Evolutionary conservation across 1,140 invertebrate species (phyloP), one percentile per base, ranked within the genome.

Genomic region (Ganaspis sp.): DNA sequence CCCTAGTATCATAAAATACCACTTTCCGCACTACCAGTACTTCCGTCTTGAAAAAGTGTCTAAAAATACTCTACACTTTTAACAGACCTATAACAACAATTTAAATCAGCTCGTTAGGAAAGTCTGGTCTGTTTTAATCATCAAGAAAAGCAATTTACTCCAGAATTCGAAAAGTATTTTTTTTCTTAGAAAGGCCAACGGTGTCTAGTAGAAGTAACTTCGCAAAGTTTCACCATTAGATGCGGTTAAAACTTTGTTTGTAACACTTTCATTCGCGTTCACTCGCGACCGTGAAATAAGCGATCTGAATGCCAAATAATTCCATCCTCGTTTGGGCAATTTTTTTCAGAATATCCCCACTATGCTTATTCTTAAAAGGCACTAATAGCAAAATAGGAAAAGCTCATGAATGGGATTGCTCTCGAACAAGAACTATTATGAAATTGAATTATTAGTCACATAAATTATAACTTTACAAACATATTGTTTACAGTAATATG

Each of bases 191-290:
- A 29, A 64, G 12, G 23, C 23, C 23, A 64, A 26, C 23, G 23
- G 23, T 1, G 23, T 64, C n/a, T 49, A 49, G 45, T 49, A n/a
- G 58, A 4, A 74, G 79, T 75, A 80, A 88, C 84, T 88, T 87
- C 76, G 84, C 85, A 87, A 90, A 90, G 87, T 90, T 90, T 89
- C 84, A 81, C 83, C 88, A 90, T 90, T 90, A 90, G 87, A 87
- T 83, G 89, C 87, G 87, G 86, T 89, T 89, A 88, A 89, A 90
- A 90, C 89, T 91, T 90, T 91, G 88, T 90, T 89, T 85, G 85
- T 87, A 90, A 90, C 89, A 91, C 89, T 91, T 91, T 90, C 88
- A 86, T 88, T 85, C 82, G 86, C 83, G 84, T 85, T 85, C 84
- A 83, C 87, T 80, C 84, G 87, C 83, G 87, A 90, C 88, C 89